These are phyloP conservation scores for Engraulis encrasicolus DNA, from an alignment of 2,113 vertebrate genomes.

Conservation along the genomic window DNA sequence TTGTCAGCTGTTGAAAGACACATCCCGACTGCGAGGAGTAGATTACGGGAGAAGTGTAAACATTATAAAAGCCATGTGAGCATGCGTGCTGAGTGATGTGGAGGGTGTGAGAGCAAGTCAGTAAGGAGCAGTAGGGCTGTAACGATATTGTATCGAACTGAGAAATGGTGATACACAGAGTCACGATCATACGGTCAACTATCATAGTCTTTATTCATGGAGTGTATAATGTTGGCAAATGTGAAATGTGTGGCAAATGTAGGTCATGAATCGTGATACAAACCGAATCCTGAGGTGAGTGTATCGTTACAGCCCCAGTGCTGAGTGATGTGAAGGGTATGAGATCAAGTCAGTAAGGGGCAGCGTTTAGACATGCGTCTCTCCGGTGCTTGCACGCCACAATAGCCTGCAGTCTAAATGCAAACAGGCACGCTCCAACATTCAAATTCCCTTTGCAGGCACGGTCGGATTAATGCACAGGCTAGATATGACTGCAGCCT, in stretches of 20 bases:
- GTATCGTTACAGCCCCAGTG: too few species aligned
- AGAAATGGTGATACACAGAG: too few species aligned
- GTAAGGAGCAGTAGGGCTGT: too few species aligned
- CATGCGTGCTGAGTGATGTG: not conserved
- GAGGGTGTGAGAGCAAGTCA: not conserved
- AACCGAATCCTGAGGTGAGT: too few species aligned
- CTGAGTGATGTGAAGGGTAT: not conserved
- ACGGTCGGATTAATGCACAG: not conserved
- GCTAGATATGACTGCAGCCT: too few species aligned
- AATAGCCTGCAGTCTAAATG: conserved; percentile 27
- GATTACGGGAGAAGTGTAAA: conserved; percentile 11
- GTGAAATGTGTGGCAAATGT: too few species aligned
- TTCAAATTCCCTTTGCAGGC: not conserved
- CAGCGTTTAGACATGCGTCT: conserved; percentile 41
- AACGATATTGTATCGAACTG: too few species aligned
- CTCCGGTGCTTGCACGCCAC: conserved; percentile 17
- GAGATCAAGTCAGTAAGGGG: not conserved
- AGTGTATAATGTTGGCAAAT: too few species aligned
- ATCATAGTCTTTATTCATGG: too few species aligned
- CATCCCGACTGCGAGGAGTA: not conserved
- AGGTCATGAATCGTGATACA: too few species aligned
- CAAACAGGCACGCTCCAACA: not conserved
- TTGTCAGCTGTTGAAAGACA: not conserved
- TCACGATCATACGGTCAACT: too few species aligned
- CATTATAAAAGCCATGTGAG: not conserved